These are phyloP conservation scores for Pterophyllum scalare DNA, from an alignment of 2,113 vertebrate species.

Conservation along the genomic window DNA sequence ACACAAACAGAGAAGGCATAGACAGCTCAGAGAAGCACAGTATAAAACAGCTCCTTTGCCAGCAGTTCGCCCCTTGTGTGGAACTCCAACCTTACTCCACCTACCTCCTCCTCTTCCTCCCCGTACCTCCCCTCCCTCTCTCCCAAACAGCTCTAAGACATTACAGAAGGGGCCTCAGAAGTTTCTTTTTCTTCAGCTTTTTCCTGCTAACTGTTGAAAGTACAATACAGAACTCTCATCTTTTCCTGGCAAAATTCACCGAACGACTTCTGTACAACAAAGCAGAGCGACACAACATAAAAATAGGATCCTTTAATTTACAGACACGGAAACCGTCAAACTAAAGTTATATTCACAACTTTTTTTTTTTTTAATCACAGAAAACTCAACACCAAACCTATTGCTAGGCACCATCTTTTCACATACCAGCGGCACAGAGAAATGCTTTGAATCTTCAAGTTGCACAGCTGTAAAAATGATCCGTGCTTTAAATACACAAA, in stretches of 20 bases:
- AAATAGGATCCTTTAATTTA: background rate
- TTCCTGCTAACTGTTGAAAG: background rate
- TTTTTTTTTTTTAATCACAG: background rate
- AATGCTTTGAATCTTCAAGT: background rate
- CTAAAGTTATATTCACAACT: background rate
- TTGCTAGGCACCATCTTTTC: background rate
- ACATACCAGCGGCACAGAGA: background rate
- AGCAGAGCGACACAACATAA: background rate
- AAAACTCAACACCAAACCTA: background rate
- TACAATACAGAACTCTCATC: background rate
- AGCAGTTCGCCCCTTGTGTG: slow-evolving; percentile 67
- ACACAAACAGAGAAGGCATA: slow-evolving; percentile 59
- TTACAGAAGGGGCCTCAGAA: slow-evolving; percentile 45
- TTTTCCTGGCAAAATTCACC: background rate
- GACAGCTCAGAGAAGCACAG: slow-evolving; percentile 61
- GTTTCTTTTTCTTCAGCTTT: slow-evolving; percentile 33
- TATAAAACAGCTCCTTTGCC: slow-evolving; percentile 67
- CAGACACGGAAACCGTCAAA: background rate
- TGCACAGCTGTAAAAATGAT: background rate
- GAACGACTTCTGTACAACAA: background rate
- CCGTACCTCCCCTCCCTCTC: slow-evolving; percentile 58
- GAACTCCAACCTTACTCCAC: slow-evolving; percentile 73
- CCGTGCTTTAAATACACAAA: background rate
- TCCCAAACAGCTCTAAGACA: slow-evolving; percentile 63
- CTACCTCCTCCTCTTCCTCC: slow-evolving; percentile 56